phyloP scores from a whole-genome alignment of 2,888 invertebrate species.

The Torymus tubicola region DNA sequence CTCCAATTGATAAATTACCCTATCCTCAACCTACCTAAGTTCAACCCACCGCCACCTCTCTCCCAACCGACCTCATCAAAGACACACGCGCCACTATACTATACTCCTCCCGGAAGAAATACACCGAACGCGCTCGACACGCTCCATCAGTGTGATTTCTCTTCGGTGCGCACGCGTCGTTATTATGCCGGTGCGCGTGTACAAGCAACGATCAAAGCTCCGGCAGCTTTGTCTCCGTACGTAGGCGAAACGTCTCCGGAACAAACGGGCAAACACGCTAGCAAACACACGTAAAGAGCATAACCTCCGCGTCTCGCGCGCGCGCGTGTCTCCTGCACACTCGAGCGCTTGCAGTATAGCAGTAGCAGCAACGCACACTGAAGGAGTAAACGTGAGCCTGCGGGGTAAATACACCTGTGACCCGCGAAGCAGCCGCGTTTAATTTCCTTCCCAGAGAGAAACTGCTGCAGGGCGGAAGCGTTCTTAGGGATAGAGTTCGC shows the following conservation, averaged over 20 bases:
- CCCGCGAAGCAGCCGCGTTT: constrained; percentile 23
- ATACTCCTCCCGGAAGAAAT: too few relatives aligned
- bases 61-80: too few relatives aligned
- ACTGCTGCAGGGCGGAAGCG: background rate
- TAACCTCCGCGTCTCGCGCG: constrained; percentile 3
- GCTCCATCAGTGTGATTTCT: too few relatives aligned
- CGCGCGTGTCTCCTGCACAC: background rate
- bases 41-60: too few relatives aligned
- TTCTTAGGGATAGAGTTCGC: background rate
- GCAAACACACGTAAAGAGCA: constrained; percentile 49
- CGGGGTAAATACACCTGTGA: constrained; percentile 46
- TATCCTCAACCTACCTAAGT: too few relatives aligned
- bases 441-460: constrained; percentile 39
- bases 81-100: too few relatives aligned
- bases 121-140: too few relatives aligned
- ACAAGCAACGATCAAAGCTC: constrained; percentile 1
- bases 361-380: background rate
- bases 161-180: background rate
- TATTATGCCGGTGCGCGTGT: constrained; percentile 22
- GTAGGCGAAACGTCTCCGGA: constrained; percentile 36
- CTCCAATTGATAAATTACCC: too few relatives aligned
- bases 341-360: constrained; percentile 20
- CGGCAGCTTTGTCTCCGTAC: constrained; percentile 24
- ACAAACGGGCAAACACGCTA: constrained; percentile 51
- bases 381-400: background rate